These are phyloP conservation scores for Megaceryle torquata DNA, from an alignment of 2,113 vertebrate species.

Conservation along the genomic window DNA sequence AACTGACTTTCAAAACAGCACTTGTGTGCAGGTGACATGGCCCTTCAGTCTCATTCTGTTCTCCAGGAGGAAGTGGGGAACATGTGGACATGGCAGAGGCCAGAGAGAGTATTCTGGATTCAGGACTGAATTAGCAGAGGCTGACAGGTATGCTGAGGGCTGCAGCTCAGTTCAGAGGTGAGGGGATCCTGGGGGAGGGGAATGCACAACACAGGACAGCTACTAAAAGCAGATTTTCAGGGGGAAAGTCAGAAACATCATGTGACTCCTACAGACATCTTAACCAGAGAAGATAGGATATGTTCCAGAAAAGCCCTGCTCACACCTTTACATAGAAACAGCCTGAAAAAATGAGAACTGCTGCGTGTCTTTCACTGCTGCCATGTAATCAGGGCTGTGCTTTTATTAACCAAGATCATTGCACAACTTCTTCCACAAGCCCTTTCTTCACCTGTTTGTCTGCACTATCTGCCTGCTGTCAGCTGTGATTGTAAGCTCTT, in stretches of 20 bases:
- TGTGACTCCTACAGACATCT: not conserved
- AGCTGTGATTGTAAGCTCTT: not conserved
- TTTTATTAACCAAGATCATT: not conserved
- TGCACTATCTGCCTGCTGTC: not conserved
- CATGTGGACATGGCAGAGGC: rapidly evolving
- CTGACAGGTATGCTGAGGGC: rapidly evolving
- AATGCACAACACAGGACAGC: not conserved
- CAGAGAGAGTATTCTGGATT: rapidly evolving
- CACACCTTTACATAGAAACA: not conserved
- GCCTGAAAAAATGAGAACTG: not conserved
- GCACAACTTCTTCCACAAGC: not conserved
- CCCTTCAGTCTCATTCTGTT: not conserved
- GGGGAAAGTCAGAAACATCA: not conserved
- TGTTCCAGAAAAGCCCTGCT: not conserved
- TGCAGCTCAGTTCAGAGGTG: not conserved
- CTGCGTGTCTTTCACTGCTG: not conserved
- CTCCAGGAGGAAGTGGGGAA: not conserved
- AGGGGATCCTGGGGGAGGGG: not conserved
- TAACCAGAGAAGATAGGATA: not conserved
- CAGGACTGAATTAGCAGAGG: not conserved
- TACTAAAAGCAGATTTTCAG: not conserved
- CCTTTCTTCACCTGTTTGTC: not conserved
- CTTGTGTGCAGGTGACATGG: rapidly evolving
- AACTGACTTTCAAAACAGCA: not conserved
- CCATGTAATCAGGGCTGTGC: rapidly evolving